Evolutionary conservation across 2,888 invertebrate genomes (phyloP).

Genomic region (Drosophila ochracea): DNA sequence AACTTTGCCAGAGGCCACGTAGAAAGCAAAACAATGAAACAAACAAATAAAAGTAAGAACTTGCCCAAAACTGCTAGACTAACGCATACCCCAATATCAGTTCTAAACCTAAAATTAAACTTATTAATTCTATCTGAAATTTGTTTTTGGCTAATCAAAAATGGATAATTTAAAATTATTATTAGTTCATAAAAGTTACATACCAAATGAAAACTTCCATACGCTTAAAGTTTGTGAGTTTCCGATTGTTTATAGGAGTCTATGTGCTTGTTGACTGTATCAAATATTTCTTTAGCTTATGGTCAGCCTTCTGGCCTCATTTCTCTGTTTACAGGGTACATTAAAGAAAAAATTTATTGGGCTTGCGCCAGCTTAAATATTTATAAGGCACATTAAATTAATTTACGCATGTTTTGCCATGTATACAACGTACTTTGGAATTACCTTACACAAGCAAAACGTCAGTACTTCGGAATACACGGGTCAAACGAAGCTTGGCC

Average conservation of each 20-base stretch:
- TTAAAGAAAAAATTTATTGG: slow-evolving; percentile 66
- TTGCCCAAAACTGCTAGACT: slow-evolving; percentile 10
- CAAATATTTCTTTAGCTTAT: neutral
- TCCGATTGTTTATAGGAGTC: too few species aligned
- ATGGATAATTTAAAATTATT: neutral
- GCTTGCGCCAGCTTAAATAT: slow-evolving; percentile 72
- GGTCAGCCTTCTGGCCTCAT: neutral
- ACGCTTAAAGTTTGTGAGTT: neutral
- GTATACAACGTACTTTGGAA: slow-evolving; percentile 40
- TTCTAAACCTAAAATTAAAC: too few species aligned
- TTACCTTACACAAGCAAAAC: neutral
- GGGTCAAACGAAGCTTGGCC: slow-evolving; percentile 22
- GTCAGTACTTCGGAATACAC: neutral
- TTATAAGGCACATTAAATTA: slow-evolving; percentile 81
- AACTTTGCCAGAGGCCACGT: slow-evolving; percentile 60
- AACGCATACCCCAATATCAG: slow-evolving; percentile 5
- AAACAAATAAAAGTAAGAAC: slow-evolving; percentile 10
- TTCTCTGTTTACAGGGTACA: slow-evolving; percentile 37
- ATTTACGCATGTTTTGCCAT: slow-evolving; percentile 77
- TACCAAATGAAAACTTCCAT: neutral
- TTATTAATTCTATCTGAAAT: neutral
- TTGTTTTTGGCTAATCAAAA: neutral
- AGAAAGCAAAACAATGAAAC: slow-evolving; percentile 51
- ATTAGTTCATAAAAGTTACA: neutral
- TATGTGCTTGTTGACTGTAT: neutral